phyloP scores from a whole-genome alignment of 2,113 vertebrate species.

The Amphiprion ocellaris region DNA sequence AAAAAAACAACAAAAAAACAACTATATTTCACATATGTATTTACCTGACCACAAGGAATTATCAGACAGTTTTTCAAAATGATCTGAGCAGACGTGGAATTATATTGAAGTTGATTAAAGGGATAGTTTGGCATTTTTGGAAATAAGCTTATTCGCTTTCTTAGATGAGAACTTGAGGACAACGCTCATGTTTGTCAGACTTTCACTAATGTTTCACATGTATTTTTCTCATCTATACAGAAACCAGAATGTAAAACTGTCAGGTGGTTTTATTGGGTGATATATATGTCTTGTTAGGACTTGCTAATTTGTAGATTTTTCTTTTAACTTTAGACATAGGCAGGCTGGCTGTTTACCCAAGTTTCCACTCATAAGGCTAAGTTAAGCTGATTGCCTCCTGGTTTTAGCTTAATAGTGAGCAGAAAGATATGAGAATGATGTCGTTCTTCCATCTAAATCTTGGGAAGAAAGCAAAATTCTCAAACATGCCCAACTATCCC shows the following conservation, averaged over 20 bases:
- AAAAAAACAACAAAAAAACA: no score
- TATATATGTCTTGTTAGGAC: not conserved
- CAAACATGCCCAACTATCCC: not conserved
- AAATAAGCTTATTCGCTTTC: not conserved
- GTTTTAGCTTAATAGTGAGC: not conserved
- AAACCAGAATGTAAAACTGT: not conserved
- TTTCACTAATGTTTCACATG: not conserved
- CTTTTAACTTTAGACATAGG: not conserved
- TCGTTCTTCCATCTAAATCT: not conserved
- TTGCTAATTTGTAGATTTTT: not conserved
- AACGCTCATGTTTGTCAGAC: slow-evolving; percentile 2
- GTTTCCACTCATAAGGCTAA: not conserved
- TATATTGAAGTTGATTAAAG: not conserved
- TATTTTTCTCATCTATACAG: not conserved
- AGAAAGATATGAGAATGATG: not conserved
- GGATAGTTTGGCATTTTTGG: no score
- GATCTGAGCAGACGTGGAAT: not conserved
- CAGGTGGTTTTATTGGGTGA: not conserved
- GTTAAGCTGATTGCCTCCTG: not conserved
- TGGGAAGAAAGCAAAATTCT: not conserved
- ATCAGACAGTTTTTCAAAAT: not conserved
- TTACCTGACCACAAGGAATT: not conserved
- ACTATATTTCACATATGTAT: no score
- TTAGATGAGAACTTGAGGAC: not conserved
- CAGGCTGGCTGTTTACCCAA: not conserved